A percentile compares a stretch with the other conserved stretches of the same genome.
phyloP scores from a whole-genome alignment of 2,888 invertebrate species.

The Callinectes sapidus region DNA sequence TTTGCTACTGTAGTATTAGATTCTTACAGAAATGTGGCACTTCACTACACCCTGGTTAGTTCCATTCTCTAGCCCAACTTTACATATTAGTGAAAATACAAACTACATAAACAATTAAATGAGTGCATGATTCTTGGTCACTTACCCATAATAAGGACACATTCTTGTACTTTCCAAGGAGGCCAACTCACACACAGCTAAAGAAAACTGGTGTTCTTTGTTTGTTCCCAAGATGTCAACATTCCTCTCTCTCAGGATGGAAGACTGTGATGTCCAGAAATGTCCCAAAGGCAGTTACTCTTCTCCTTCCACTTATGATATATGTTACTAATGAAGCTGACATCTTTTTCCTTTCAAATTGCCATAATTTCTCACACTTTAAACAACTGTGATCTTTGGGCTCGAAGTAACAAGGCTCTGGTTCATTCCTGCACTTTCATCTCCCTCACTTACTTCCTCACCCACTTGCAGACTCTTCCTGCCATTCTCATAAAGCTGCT shows the following conservation, averaged over 20 bases:
- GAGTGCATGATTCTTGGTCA: background rate
- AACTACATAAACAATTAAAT: background rate
- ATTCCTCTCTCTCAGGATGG: background rate
- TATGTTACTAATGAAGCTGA: background rate
- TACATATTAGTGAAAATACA: background rate
- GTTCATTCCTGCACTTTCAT: conserved; percentile 30
- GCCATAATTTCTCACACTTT: background rate
- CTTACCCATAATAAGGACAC: conserved; percentile 10
- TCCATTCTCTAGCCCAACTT: background rate
- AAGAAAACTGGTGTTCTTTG: background rate
- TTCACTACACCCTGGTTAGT: background rate
- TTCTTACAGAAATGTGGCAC: background rate
- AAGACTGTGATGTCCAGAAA: background rate
- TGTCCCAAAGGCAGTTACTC: no score
- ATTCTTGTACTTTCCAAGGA: background rate
- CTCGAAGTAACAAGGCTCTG: conserved; percentile 37
- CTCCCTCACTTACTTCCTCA: background rate
- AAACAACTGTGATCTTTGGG: conserved; percentile 59
- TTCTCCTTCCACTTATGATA: background rate
- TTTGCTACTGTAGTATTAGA: background rate
- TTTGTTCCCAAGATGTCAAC: background rate
- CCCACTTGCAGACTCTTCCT: background rate
- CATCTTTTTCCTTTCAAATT: background rate
- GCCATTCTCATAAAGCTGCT: background rate
- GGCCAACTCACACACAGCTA: background rate